Base-by-base conservation (phyloP, 2,113 vertebrate species). In the Cyanoramphus novaezelandiae region DNA sequence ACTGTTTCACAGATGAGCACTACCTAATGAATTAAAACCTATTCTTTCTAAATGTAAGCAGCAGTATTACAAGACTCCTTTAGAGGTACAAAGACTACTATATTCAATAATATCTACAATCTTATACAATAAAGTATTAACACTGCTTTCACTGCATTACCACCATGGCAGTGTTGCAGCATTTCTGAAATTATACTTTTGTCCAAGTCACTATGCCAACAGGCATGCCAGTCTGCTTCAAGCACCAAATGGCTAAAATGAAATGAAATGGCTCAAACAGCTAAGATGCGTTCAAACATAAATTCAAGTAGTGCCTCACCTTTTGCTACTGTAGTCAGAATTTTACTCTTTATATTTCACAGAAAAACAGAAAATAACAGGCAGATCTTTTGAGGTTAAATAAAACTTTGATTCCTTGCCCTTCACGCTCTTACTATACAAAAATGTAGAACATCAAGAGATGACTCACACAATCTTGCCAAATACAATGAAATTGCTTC, bases 131-230 rank as follows among this genome's bases (percentile, higher is more conserved):
- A 81, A 83, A 88, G 79, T 65, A 68, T 16, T 46, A 93, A 88
- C 49, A 81, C 31, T 47, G 64, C 47, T 86, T 90, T 84, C 71
- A 90, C 9, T 60, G 39, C 60, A 68, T 43, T 67, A 81, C 43
- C 68, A 81, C 18, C 80, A 88, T 3, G 27, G 79, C 82, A 90
- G 49, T 19, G 16, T 29, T 74, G 75, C 16, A 87, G 78, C 67
- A 82, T 65, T 94, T 91, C 78, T 93, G 87, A 85, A 92, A 87
- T 87, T 33, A 80, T 6, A 91, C 62, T 95, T 91, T 20, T 65
- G 53, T 80, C 49, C 89, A 65, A 24, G 4, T 74, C 81, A 68
- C 23, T 80, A 35, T 37, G 60, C 81, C 72, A 92, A 76, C 39
- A 87, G 28, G 85, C 20, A 15, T 39, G 50, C 23, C 65, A 71